Evolutionary conservation across 2,113 vertebrate species (phyloP), one percentile per base, ranked within the genome.

Genomic region (Bungarus multicinctus): DNA sequence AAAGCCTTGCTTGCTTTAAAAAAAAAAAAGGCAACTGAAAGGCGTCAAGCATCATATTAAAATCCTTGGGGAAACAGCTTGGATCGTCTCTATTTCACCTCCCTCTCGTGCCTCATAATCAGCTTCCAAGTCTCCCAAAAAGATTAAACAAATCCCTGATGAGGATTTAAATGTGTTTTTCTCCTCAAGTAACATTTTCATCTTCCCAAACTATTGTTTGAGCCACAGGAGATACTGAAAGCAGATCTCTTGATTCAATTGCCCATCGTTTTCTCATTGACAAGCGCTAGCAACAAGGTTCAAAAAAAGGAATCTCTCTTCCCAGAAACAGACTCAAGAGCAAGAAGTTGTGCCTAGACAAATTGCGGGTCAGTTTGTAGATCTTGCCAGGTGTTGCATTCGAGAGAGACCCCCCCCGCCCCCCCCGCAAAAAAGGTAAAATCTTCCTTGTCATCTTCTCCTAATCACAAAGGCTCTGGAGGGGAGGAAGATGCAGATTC

Each of bases 131-230:
- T 90, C 94, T 58, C 91, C 91, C 0, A 1, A 54, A 58, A 60
- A 93, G 94, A 93, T 95, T 89, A 95, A 91, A 34, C 92, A 93
- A 95, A 95, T 90, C 88, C 93, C 34, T 81, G 11, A 20, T 0
- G 0, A 74, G 89, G 93, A 95, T 94, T 94, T 93, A 94, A 57
- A 90, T 69, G 4, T 52, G 60, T 50, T 88, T 89, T 30, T 93
- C 93, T 94, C 88, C 85, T 88, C 88, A 16, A 34, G 93, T 91
- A 88, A 89, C 54, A 90, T 64, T 43, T 6, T 93, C 89, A 93
- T 91, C 57, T 34, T 47, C 88, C 50, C 8, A 50, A 43, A 30
- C 23, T 3, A 34, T 34, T 7, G 16, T 25, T 34, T 8, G 52
- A 81, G 45, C 2, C 43, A 43, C 14, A 4, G 34, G 34, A 87